Evolutionary conservation across 2,797 vertebrate genomes (phyloP), one percentile per base, ranked within the genome.

Genomic region (Crenichthys baileyi): DNA sequence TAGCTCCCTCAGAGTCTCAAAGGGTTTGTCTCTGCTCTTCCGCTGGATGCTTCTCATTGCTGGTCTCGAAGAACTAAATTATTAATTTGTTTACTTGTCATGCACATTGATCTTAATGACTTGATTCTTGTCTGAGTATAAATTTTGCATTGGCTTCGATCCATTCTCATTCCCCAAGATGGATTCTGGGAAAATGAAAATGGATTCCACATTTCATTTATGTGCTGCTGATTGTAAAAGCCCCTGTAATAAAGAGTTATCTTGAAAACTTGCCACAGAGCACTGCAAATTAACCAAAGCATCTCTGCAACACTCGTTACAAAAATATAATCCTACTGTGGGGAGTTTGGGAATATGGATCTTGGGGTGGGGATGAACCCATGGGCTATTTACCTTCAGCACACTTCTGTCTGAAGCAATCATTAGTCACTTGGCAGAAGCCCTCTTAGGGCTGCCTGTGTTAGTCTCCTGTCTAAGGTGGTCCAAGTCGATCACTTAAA

Each of bases 351-450:
- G 70, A 89, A 85, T 82, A 81, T 26, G 81, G 51, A 90, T 90
- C 89, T 61, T 63, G 4, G 83, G 85, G 88, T 86, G 76, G 73
- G 71, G 80, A 91, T 92, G 78, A 92, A 91, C 76, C 79, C 46
- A 81, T 85, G 75, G 82, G 87, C 84, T 86, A 80, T 85, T 88
- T 82, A 72, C 73, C 78, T 76, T 77, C 51, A 76, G 79, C 88
- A 87, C 79, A 84, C 79, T 89, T 90, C 85, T 89, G 84, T 86
- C 85, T 84, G 87, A 87, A 91, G 85, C 88, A 91, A 92, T 92
- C 91, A 93, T 81, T 86, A 89, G 90, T 87, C 91, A 91, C 88
- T 92, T 91, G 90, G 86, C 87, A 85, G 83, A 74, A 90, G 78
- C 80, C 91, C 83, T 74, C 84, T 83, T 89, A 89, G 78, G 92